These are phyloP conservation scores for Archegozetes longisetosus DNA, from an alignment of 1,140 invertebrate genomes.

Conservation along the genomic window DNA sequence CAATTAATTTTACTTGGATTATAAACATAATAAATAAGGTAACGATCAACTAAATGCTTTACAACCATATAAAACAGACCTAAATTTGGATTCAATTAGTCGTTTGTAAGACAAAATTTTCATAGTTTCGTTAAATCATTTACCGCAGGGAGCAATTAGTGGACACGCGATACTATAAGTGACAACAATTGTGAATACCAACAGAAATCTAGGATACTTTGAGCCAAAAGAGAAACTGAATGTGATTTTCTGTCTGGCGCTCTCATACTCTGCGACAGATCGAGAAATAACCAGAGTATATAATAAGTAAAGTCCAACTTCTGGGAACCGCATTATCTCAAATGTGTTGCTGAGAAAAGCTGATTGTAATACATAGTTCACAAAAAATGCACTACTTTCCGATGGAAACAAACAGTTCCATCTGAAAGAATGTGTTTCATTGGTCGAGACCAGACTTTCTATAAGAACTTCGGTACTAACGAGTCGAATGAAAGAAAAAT, in stretches of 20 bases:
- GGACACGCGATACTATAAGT: conserved; percentile 85
- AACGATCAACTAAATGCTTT: conserved; percentile 82
- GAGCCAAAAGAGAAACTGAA: conserved; percentile 88
- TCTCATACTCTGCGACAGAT: conserved; percentile 14
- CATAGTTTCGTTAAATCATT: conserved; percentile 22
- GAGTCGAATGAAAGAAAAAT: not conserved
- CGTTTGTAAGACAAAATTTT: not conserved
- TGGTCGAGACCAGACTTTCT: not conserved
- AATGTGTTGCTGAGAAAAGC: conserved; percentile 76
- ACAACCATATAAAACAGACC: conserved; percentile 72
- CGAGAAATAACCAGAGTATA: conserved; percentile 15
- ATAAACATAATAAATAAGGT: conserved; percentile 92
- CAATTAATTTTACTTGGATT: conserved; percentile 50
- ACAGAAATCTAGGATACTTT: conserved; percentile 85
- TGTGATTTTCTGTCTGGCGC: conserved; percentile 36
- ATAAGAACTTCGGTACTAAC: not conserved
- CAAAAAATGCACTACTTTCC: conserved; percentile 90
- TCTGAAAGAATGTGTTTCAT: conserved; percentile 1
- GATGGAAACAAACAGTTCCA: conserved; percentile 87
- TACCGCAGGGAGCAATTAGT: conserved; percentile 74
- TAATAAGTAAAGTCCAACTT: conserved; percentile 61
- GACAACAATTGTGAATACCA: conserved; percentile 80
- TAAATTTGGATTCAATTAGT: conserved; percentile 22
- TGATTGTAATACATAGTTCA: conserved; percentile 90
- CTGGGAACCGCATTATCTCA: conserved; percentile 76